Conservation (phyloP, 2,113 vertebrate species). For the Perccottus glenii region DNA sequence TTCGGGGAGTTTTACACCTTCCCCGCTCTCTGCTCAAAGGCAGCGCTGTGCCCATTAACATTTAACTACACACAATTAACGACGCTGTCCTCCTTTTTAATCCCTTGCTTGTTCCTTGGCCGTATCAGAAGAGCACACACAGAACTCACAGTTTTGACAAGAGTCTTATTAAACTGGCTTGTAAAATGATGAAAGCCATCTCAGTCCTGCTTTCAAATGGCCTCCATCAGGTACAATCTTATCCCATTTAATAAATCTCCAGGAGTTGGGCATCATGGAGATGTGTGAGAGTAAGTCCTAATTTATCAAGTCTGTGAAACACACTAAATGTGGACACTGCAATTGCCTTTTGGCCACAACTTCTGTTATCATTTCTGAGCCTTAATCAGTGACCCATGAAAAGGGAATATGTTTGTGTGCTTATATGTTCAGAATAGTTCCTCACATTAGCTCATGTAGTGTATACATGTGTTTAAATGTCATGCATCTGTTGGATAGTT, state of each 20-base stretch:
- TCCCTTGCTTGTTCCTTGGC: slow-evolving; percentile 1
- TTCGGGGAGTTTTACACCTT: slow-evolving; percentile 27
- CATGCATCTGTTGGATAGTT: too few relatives aligned
- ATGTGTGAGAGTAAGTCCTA: slow-evolving; percentile 42
- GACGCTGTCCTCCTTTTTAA: slow-evolving; percentile 42
- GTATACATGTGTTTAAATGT: too few relatives aligned
- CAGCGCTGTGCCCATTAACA: slow-evolving; percentile 44
- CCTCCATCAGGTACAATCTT: slow-evolving; percentile 39
- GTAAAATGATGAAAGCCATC: slow-evolving; percentile 50
- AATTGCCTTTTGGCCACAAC: too few relatives aligned
- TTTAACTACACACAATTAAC: slow-evolving; percentile 60
- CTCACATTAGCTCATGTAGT: too few relatives aligned
- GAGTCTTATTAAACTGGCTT: slow-evolving; percentile 55
- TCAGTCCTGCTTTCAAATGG: slow-evolving; percentile 34
- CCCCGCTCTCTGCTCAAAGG: slow-evolving; percentile 37
- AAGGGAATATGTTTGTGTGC: too few relatives aligned
- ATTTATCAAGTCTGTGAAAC: slow-evolving; percentile 56
- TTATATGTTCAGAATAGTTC: too few relatives aligned
- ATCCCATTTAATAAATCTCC: slow-evolving; percentile 29
- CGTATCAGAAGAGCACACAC: slow-evolving; percentile 21
- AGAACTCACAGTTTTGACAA: slow-evolving; percentile 45
- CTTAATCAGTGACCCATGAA: too few relatives aligned
- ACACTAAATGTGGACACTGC: too few relatives aligned
- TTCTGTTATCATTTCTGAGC: too few relatives aligned
- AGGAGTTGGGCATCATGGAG: slow-evolving; percentile 18